Evolutionary conservation across 1,140 invertebrate genomes (phyloP), one percentile per base, ranked within the genome.

Genomic region (Melanaphis sacchari): DNA sequence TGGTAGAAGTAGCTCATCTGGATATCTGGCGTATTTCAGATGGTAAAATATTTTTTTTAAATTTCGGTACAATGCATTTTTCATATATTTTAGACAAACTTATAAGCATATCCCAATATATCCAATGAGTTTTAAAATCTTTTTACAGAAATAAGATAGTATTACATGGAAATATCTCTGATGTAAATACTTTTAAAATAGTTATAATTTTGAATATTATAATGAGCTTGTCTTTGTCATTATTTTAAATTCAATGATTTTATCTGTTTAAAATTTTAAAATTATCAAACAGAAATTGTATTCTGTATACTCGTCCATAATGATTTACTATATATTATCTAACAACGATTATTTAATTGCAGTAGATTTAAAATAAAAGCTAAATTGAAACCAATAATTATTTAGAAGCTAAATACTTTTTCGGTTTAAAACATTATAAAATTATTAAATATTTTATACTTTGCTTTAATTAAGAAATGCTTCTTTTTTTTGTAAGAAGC

Each of bases 1-100:
- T 84, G 38, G 6, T 40, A 40, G 24, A 84, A 49, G 43, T 8
- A 7, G 4, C 41, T 4, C 85, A 87, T 87, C 85, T 46, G 85
- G 26, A 87, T 87, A 87, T 87, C 85, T 87, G 85, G 85, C n/a
- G 26, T 87, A 43, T 87, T 46, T 87, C 41, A 87, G 26, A 87
- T 7, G 38, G 7, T 40, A 1, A 43, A 15, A 43, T 15, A 43
- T 87, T 85, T 85, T 87, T 85, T 85, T 43, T 41, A 46, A 43
- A 84, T 84, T 84, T 66, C 31, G 15, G 31, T 4, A 18, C 0
- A 66, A 66, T n/a, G 15, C 31, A 66, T 66, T 66, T 66, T 66
- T 66, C 15, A 15, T 8, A n/a, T n/a, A 0, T 66, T 66, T 49
- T 49, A 21, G 15, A 49, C 46, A 49, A 2, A 49, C 15, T 49